These are phyloP conservation scores for Drosophila ochracea DNA, from an alignment of 2,888 invertebrate species.

Conservation along the genomic window DNA sequence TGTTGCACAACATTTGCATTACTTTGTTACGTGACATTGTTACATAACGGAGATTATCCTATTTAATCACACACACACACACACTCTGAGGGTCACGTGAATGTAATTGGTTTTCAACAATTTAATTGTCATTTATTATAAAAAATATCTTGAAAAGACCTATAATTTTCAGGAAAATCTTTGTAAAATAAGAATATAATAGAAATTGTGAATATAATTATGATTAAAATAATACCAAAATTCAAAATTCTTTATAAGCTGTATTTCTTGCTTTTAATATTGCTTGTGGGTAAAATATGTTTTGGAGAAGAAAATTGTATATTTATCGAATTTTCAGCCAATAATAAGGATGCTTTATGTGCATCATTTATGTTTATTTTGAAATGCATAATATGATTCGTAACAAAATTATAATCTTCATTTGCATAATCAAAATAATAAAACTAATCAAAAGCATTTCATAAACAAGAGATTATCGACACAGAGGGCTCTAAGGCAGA, in stretches of 20 bases:
- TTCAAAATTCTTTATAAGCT: background rate
- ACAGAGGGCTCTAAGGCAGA: background rate
- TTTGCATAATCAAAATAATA: background rate
- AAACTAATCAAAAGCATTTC: background rate
- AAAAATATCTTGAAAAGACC: conserved; percentile 7
- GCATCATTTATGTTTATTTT: background rate
- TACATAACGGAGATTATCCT: conserved; percentile 10
- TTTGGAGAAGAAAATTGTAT: background rate
- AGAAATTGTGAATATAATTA: too few relatives aligned
- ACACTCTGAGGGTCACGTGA: conserved; percentile 4
- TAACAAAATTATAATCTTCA: background rate
- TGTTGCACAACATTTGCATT: background rate
- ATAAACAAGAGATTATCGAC: background rate
- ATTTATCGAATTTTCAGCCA: background rate
- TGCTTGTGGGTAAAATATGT: background rate
- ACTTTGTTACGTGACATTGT: conserved; percentile 20
- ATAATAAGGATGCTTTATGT: background rate
- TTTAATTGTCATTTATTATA: conserved; percentile 17
- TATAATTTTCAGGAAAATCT: conserved; percentile 3
- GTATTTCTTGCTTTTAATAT: background rate
- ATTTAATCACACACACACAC: conserved; percentile 15
- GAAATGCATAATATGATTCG: background rate
- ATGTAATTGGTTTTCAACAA: conserved; percentile 28
- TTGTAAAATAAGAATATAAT: background rate
- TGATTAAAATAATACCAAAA: background rate